A percentile compares a stretch with the other conserved stretches of the same genome.
phyloP scores from a whole-genome alignment of 2,888 invertebrate species.

The Hartigia nigra region DNA sequence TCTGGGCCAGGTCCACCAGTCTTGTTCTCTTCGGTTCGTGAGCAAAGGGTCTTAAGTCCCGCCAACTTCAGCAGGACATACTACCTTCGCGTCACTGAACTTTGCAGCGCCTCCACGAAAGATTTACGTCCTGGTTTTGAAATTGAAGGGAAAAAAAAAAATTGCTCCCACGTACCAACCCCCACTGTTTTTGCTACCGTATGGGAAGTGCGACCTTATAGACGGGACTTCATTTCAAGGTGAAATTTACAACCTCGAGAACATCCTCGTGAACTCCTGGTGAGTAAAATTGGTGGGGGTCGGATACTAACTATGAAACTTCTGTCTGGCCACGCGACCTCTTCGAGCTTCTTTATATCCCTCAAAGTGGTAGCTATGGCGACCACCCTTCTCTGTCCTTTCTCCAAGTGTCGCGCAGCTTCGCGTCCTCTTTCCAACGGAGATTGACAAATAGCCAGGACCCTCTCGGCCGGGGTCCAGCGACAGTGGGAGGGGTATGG shows the following conservation, averaged over 20 bases:
- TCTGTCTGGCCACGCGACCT: conserved; percentile 44
- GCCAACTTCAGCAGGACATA: neutral
- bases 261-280: neutral
- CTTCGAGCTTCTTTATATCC: neutral
- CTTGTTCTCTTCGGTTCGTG: neutral
- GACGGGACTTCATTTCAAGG: neutral
- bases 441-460: conserved; percentile 28
- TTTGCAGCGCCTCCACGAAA: neutral
- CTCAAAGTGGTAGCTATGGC: neutral
- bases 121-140: neutral
- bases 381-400: neutral
- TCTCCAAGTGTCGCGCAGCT: neutral
- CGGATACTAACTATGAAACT: conserved; percentile 15
- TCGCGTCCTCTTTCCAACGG: neutral
- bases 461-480: neutral
- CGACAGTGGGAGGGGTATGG: neutral
- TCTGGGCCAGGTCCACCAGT: conserved; percentile 14
- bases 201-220: neutral
- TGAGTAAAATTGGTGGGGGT: neutral
- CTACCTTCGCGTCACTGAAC: neutral
- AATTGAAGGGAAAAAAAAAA: neutral
- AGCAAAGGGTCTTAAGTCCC: neutral
- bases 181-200: neutral
- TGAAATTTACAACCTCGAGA: neutral
- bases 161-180: neutral